phyloP scores from a whole-genome alignment of 2,888 invertebrate species.

The Hydropsyche betteni region DNA sequence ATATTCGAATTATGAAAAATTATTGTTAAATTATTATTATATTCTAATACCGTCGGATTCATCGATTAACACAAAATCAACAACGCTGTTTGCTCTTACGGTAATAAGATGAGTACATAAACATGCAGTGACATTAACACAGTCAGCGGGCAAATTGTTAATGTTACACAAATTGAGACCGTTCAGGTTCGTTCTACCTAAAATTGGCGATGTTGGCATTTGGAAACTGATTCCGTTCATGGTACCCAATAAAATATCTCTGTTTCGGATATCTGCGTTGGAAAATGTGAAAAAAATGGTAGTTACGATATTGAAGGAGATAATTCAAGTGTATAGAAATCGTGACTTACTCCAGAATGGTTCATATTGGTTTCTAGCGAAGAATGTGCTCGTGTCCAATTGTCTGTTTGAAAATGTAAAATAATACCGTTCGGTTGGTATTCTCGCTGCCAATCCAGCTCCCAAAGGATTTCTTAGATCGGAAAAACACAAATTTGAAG shows the following conservation, averaged over 20 bases:
- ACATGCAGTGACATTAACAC: constrained; percentile 40
- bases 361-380: neutral
- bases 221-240: constrained; percentile 48
- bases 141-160: constrained; percentile 11
- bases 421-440: neutral
- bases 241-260: constrained; percentile 32
- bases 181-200: constrained; percentile 37
- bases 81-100: constrained; percentile 43
- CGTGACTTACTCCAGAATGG: constrained; percentile 42
- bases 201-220: constrained; percentile 42
- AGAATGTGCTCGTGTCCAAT: constrained; percentile 30
- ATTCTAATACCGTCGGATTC: constrained; percentile 8
- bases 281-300: neutral
- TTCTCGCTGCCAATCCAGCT: neutral
- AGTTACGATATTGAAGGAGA: too few relatives aligned
- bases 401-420: neutral
- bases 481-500: neutral
- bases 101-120: constrained; percentile 48
- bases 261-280: constrained; percentile 39
- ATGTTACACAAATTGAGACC: constrained; percentile 28
- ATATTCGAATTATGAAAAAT: neutral
- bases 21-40: neutral
- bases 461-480: neutral
- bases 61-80: constrained; percentile 50
- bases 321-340: neutral